Evolutionary conservation across 1,140 invertebrate genomes (phyloP).

Genomic region (Cardiocondyla obscurior): DNA sequence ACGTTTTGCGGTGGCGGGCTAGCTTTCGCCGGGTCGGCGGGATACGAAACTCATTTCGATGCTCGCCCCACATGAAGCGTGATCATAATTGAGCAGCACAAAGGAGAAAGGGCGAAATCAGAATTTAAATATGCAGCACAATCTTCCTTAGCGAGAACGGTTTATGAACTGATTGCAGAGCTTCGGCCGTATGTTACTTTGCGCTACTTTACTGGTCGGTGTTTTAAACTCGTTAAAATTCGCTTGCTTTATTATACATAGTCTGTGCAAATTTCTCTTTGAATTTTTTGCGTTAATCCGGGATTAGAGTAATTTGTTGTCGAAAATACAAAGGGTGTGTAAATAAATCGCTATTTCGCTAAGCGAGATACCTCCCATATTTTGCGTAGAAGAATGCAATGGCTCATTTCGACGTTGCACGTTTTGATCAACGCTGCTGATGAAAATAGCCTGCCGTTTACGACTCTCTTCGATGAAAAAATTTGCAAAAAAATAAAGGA

Average conservation of each 20-base stretch:
- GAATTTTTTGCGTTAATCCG: background rate
- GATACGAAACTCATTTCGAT: constrained; percentile 42
- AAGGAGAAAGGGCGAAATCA: background rate
- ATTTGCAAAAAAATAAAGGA: no score
- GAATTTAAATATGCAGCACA: constrained; percentile 11
- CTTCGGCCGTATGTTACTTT: background rate
- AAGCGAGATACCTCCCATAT: background rate
- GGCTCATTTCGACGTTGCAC: background rate
- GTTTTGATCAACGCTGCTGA: background rate
- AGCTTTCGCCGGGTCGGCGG: background rate
- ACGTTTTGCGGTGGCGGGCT: background rate
- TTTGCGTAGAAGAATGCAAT: background rate
- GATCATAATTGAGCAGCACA: constrained; percentile 11
- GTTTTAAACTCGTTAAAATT: constrained; percentile 2
- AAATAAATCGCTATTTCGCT: background rate
- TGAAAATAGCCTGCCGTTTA: background rate
- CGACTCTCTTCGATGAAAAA: background rate
- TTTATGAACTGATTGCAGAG: background rate
- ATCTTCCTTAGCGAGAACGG: background rate
- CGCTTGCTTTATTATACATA: background rate
- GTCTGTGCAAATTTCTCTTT: background rate
- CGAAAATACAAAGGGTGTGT: background rate
- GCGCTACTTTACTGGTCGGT: background rate
- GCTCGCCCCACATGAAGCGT: background rate
- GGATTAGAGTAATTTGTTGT: background rate